Base-by-base conservation (phyloP, 2,797 vertebrate species). In the Poeciliopsis presidionis region DNA sequence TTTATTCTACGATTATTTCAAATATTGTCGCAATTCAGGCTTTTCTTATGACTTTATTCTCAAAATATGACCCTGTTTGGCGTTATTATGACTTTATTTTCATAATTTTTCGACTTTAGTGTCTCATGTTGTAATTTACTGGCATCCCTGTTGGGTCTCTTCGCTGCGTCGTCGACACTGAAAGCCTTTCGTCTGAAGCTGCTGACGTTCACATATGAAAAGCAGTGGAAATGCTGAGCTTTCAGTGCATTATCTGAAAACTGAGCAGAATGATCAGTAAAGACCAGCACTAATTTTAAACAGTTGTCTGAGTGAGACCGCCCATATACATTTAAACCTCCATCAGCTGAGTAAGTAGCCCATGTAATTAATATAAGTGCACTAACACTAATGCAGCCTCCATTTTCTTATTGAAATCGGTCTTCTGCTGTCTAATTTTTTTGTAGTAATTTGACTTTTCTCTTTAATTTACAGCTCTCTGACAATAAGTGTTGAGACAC, bases 401-500 rank as follows among this genome's bases (percentile, higher is more conserved):
- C 11, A 55, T 70, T 72, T 77, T 76, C 49, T 67, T 55, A 73
- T 53, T 43, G 71, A 65, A 78, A 49, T 78, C 75, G 47, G 46
- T 78, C 71, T 76, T 28, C 43, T 43, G 80, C 74, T 25, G 75
- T 81, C 74, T 73, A 59, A 43, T 28, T 28, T 55, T 25, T 45
- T 28, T 3, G 45, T 63, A 63, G 8, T 70, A 63, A 69, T 43
- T 76, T 77, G 57, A 81, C 80, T 85, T 81, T 76, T 59, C 39
- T 55, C 20, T 18, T 86, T 74, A 80, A 80, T 76, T 78, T 74
- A 75, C n/a, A 45, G 39, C 63, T 87, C 45, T 74, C 65, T 73
- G 43, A 78, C 87, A 70, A 6, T 78, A 77, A 47, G 11, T 63
- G 11, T 28, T 73, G 39, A 80, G 55, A 47, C 28, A 43, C 47